phyloP scores from a whole-genome alignment of 2,113 vertebrate genomes.

The Rhadina sibilatrix region DNA sequence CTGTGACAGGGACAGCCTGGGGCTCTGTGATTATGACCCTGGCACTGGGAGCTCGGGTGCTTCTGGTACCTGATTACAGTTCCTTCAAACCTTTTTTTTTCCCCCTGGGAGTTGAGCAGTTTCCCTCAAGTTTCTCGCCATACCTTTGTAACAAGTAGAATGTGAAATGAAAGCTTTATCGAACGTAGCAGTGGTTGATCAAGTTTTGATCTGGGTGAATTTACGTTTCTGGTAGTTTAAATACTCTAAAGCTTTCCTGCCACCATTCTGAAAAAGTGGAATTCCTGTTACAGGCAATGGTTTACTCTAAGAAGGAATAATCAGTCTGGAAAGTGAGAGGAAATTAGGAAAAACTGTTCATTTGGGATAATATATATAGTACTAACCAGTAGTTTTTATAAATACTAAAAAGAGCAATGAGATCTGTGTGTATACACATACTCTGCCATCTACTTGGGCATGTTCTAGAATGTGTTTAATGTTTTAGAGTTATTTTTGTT shows the following conservation, averaged over 20 bases:
- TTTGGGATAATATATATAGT: not conserved
- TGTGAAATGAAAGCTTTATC: not conserved
- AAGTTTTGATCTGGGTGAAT: not conserved
- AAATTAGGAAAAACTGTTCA: not conserved
- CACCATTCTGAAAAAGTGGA: not conserved
- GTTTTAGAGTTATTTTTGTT: constrained; percentile 40
- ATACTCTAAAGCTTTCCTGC: not conserved
- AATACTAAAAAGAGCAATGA: not conserved
- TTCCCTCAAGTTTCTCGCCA: not conserved
- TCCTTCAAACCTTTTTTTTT: not conserved
- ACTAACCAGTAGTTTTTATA: not conserved
- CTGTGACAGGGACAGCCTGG: constrained; percentile 35
- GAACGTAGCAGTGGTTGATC: not conserved
- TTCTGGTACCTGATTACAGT: not conserved
- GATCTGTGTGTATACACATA: not conserved
- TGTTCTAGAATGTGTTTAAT: not conserved
- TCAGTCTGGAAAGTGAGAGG: not conserved
- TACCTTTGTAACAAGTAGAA: not conserved
- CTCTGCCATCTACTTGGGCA: not conserved
- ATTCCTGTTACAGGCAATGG: not conserved
- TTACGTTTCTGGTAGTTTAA: not conserved
- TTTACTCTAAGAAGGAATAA: not conserved
- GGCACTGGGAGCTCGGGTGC: not conserved
- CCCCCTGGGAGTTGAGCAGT: not conserved
- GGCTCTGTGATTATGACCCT: not conserved